Evolutionary conservation across 2,113 vertebrate genomes (phyloP), one percentile per base, ranked within the genome.

Genomic region (Peromyscus californicus): DNA sequence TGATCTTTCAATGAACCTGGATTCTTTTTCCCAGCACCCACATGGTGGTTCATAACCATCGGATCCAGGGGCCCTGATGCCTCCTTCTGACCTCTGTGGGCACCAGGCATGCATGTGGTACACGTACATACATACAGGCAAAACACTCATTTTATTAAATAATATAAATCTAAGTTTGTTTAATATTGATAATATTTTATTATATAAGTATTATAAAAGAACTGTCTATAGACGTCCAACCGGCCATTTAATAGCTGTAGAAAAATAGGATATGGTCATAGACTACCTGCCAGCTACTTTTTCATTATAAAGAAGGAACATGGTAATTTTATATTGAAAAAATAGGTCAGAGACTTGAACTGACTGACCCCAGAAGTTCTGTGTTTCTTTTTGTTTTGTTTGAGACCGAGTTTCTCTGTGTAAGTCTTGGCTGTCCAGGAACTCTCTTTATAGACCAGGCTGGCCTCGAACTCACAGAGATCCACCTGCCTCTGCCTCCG

Each of bases 251-350:
- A 90, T 79, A 0, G 84, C 51, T 87, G 72, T 24, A 89, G 82
- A 93, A 45, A 95, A 95, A 94, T 9, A 83, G 26, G 24, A 83
- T 57, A 91, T 33, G 45, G 54, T 65, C 13, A 93, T n/a, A 80
- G 84, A 75, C 74, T 91, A n/a, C 4, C 48, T 48, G 87, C 19
- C 61, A 51, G 36, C 61, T 45, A 45, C 11, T 61, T 59, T 83
- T 59, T 61, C 54, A 61, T 83, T n/a, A 22, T 39, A 83, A 87
- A 82, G 39, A 21, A 10, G 24, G 76, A 69, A 87, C 42, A 24
- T 0, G 29, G 24, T 57, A 61, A 96, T 10, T 78, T 65, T 45
- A 59, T 29, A 91, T 24, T 36, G 29, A 19, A 70, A 74, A 42
- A 82, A 83, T 39, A 57, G n/a, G 36, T 29, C 33, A 92, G 57